phyloP scores from a whole-genome alignment of 2,797 vertebrate genomes.

The Pogoniulus pusillus region DNA sequence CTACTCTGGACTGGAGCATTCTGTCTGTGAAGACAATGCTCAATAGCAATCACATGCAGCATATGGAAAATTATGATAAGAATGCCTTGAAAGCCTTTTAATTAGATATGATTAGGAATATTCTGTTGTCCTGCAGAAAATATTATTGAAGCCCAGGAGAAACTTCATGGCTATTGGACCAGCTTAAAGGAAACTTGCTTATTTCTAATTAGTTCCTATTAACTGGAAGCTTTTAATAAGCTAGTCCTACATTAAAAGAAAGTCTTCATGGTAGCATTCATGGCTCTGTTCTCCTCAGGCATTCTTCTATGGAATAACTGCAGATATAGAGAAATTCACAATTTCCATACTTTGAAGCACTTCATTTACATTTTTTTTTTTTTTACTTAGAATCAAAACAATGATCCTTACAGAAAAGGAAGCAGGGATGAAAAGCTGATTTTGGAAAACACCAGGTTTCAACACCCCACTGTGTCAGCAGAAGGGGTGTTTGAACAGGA shows the following conservation, averaged over 20 bases:
- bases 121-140: not conserved
- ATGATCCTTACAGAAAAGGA: not conserved
- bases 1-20: not conserved
- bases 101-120: not conserved
- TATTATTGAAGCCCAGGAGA: not conserved
- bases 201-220: not conserved
- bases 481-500: not conserved
- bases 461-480: not conserved
- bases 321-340: not conserved
- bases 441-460: not conserved
- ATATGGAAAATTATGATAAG: constrained; percentile 10
- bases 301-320: not conserved
- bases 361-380: not conserved
- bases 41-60: not conserved
- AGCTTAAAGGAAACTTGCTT: not conserved
- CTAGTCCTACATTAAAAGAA: not conserved
- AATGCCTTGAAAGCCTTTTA: not conserved
- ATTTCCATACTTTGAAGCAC: not conserved
- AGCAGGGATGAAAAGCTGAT: not conserved
- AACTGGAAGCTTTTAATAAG: not conserved
- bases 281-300: not conserved
- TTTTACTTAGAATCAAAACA: not conserved
- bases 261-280: not conserved
- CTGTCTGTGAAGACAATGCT: not conserved
- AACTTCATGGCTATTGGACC: not conserved